phyloP scores from a whole-genome alignment of 2,113 vertebrate genomes.

The Tricholaema leucomelas region DNA sequence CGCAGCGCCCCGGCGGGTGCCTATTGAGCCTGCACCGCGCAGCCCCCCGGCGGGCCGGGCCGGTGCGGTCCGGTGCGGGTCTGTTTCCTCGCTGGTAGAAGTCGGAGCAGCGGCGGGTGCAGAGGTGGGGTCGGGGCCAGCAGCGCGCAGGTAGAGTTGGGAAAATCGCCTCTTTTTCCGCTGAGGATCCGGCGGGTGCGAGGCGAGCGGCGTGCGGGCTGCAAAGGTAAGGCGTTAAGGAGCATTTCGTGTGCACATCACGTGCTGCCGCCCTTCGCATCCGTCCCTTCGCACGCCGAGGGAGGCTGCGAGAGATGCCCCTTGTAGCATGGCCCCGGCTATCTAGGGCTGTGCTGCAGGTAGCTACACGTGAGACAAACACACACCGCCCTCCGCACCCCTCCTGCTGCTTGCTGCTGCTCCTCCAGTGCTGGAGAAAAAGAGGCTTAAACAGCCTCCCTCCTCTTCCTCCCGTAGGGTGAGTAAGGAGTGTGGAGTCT shows the following conservation, averaged over 20 bases:
- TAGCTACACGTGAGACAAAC: neutral
- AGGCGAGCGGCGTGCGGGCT: rapidly evolving
- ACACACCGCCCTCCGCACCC: rapidly evolving
- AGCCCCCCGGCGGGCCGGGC: neutral
- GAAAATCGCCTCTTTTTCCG: rapidly evolving
- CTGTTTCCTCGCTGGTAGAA: neutral
- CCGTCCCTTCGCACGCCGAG: neutral
- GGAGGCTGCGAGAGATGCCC: neutral
- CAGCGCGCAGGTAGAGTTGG: neutral
- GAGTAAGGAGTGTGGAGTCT: neutral
- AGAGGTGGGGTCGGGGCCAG: neutral
- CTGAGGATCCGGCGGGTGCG: rapidly evolving
- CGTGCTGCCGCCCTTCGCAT: neutral
- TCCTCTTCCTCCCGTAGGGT: neutral
- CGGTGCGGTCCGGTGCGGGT: no score
- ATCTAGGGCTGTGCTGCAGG: neutral
- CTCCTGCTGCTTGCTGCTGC: neutral
- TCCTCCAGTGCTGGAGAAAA: neutral
- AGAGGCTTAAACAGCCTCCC: neutral
- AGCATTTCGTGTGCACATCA: neutral
- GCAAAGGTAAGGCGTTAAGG: rapidly evolving
- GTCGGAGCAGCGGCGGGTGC: neutral
- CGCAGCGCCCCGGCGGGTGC: neutral
- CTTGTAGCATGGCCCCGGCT: neutral
- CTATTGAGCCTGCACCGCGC: neutral